These are phyloP conservation scores for Phycodurus eques DNA, from an alignment of 2,113 vertebrate genomes.

Conservation along the genomic window DNA sequence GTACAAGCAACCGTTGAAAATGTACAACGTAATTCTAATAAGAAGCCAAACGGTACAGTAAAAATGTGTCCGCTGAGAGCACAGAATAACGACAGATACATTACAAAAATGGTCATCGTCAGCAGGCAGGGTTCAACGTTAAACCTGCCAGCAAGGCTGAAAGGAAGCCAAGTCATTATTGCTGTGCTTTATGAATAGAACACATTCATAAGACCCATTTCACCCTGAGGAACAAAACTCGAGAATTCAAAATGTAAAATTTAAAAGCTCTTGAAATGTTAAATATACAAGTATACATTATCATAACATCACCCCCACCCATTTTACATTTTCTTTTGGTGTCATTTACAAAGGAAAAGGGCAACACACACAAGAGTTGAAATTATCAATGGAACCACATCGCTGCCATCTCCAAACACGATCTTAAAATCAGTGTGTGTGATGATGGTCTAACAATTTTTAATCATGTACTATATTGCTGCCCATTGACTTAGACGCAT, in stretches of 20 bases:
- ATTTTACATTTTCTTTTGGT: no score
- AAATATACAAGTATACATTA: slow-evolving; percentile 27
- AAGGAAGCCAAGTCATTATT: slow-evolving; percentile 65
- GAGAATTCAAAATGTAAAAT: slow-evolving; percentile 40
- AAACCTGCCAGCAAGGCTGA: slow-evolving; percentile 29
- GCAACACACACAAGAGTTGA: neutral
- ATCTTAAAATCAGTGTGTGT: neutral
- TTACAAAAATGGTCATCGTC: slow-evolving; percentile 41
- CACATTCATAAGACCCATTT: slow-evolving; percentile 63
- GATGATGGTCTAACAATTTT: neutral
- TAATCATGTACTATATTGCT: neutral
- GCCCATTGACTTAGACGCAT: no score
- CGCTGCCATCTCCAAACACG: neutral
- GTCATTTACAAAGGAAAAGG: no score
- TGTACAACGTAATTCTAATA: slow-evolving; percentile 21
- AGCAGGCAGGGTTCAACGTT: slow-evolving; percentile 13
- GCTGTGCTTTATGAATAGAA: slow-evolving; percentile 55
- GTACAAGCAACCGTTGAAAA: slow-evolving; percentile 57
- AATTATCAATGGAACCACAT: neutral
- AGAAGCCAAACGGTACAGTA: slow-evolving; percentile 49
- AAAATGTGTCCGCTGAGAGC: slow-evolving; percentile 55
- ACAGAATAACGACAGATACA: slow-evolving; percentile 34
- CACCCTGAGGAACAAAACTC: slow-evolving; percentile 69
- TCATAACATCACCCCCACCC: neutral
- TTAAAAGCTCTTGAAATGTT: slow-evolving; percentile 16